Percentiles rank a stretch among this genome's conserved stretches.
Conservation (phyloP, 2,797 vertebrate species). For the Streptopelia turtur region DNA sequence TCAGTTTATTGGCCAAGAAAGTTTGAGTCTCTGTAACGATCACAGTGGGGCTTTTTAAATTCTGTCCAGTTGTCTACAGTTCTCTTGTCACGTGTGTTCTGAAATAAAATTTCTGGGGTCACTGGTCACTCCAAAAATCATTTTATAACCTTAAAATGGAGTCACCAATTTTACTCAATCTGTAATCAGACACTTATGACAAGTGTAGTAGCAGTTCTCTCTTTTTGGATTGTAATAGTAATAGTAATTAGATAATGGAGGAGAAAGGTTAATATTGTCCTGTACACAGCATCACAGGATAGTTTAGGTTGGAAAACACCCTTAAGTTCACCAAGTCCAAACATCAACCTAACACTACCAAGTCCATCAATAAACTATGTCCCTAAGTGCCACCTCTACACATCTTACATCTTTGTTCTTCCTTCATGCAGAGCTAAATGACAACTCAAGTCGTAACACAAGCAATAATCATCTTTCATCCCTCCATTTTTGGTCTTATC, state of each 20-base stretch:
- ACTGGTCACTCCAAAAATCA: background rate
- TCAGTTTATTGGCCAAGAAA: background rate
- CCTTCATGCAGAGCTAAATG: background rate
- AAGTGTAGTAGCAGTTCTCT: background rate
- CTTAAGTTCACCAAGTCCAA: background rate
- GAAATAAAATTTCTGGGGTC: background rate
- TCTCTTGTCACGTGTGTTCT: background rate
- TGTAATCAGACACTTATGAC: background rate
- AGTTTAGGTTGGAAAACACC: background rate
- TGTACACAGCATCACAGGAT: background rate
- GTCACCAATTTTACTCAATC: background rate
- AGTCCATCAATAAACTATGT: background rate
- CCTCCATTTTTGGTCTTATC: background rate
- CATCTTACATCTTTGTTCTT: background rate
- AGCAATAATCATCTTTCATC: background rate
- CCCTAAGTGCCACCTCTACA: background rate
- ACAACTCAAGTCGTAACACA: background rate
- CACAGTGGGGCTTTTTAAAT: background rate
- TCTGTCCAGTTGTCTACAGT: background rate
- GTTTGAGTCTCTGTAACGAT: background rate
- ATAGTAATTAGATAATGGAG: conserved; percentile 5
- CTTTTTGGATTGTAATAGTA: background rate
- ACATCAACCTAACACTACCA: background rate
- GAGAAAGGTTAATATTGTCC: background rate
- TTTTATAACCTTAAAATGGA: background rate